Percentiles rank a stretch among this genome's conserved stretches.
Evolutionary conservation across 2,797 vertebrate species (phyloP).

Genomic region (Spinus pinus): DNA sequence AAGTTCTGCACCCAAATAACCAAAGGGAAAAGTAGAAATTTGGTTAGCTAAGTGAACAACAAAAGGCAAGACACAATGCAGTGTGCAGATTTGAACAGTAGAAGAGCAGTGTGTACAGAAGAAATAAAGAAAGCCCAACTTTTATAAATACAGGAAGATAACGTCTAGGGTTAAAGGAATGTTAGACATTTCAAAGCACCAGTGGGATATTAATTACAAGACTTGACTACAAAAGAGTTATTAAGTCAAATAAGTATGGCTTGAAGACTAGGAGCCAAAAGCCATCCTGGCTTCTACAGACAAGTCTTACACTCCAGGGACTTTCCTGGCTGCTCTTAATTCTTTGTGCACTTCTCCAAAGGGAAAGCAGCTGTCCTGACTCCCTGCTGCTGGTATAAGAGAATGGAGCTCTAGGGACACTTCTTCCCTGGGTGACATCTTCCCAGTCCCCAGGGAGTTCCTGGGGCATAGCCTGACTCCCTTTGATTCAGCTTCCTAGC

Average conservation of each 20-base stretch:
- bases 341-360: background rate
- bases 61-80: background rate
- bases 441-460: background rate
- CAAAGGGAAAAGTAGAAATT: background rate
- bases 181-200: background rate
- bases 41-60: background rate
- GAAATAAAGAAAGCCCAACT: background rate
- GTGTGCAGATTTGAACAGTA: rapidly evolving
- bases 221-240: background rate
- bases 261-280: background rate
- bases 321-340: background rate
- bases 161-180: rapidly evolving
- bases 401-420: rapidly evolving
- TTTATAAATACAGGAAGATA: background rate
- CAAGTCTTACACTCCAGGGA: background rate
- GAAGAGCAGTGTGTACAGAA: background rate
- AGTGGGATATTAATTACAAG: background rate
- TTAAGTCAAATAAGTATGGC: background rate
- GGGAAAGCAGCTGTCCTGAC: background rate
- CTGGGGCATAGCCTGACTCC: background rate
- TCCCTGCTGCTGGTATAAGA: background rate
- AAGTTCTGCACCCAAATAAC: background rate
- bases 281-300: background rate
- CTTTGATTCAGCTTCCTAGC: background rate
- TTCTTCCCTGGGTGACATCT: too few relatives aligned